Evolutionary conservation across 2,113 vertebrate species (phyloP).

Genomic region (Pseudolaguvia tuberculata): DNA sequence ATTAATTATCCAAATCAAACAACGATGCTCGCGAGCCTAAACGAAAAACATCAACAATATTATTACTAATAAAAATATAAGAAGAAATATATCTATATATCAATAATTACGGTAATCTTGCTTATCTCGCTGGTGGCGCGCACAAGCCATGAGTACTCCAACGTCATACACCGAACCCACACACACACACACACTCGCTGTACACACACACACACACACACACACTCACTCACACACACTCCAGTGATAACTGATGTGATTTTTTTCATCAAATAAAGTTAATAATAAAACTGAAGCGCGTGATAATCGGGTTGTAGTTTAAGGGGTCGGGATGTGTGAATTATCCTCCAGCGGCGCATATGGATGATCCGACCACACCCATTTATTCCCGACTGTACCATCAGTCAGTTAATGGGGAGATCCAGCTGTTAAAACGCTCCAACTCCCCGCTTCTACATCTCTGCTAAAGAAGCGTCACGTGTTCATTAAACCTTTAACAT

Average conservation of each 20-base stretch:
- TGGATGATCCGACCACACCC: slow-evolving; percentile 66
- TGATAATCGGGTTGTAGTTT: no score
- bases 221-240: neutral
- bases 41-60: neutral
- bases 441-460: neutral
- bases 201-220: no score
- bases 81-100: neutral
- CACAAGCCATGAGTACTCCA: slow-evolving; percentile 40
- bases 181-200: no score
- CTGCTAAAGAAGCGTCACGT: no score
- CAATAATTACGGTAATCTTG: slow-evolving; percentile 24
- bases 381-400: slow-evolving; percentile 57
- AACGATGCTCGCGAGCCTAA: slow-evolving; percentile 28
- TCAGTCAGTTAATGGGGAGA: slow-evolving; percentile 24
- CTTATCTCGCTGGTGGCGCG: slow-evolving; percentile 41
- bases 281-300: no score
- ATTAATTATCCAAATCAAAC: slow-evolving; percentile 46
- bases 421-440: neutral
- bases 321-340: slow-evolving; percentile 27
- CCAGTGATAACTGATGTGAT: neutral
- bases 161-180: neutral
- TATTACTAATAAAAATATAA: neutral
- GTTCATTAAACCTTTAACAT: no score
- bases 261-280: neutral
- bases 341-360: slow-evolving; percentile 51